A percentile compares a stretch with the other conserved stretches of the same genome.
Evolutionary conservation across 2,797 vertebrate species (phyloP).

Genomic region (Molossus alvarezi): DNA sequence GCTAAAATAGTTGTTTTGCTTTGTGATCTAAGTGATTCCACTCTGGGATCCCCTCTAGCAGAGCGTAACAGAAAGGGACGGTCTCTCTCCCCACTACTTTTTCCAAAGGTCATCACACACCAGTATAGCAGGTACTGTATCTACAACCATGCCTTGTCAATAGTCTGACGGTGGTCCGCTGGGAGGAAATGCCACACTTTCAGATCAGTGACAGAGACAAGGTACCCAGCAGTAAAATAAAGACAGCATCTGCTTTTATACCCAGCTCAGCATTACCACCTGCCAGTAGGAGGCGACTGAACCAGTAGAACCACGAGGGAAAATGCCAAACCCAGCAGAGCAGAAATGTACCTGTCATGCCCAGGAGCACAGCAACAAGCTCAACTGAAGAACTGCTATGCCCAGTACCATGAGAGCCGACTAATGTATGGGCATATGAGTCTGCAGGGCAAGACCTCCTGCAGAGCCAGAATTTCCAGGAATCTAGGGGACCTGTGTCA

Average conservation of each 20-base stretch:
- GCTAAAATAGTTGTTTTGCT: slow-evolving; percentile 14
- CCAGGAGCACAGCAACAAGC: no score
- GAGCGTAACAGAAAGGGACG: neutral
- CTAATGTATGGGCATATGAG: neutral
- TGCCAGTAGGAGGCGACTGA: neutral
- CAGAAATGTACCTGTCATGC: neutral
- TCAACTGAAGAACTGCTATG: neutral
- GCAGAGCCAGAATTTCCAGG: neutral
- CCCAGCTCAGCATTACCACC: neutral
- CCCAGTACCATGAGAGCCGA: neutral
- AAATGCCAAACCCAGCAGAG: neutral
- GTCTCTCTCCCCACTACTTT: neutral
- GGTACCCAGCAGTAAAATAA: neutral
- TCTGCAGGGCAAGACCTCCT: neutral
- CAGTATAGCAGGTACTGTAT: neutral
- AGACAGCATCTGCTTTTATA: neutral
- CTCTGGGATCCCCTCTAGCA: neutral
- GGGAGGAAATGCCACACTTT: neutral
- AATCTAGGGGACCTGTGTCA: neutral
- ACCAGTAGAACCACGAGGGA: neutral
- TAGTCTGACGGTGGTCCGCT: neutral
- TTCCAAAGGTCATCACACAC: neutral
- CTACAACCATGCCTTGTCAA: neutral
- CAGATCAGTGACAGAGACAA: neutral
- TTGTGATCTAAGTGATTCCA: neutral